phyloP scores from a whole-genome alignment of 2,113 vertebrate genomes.

The Pogonocichla stellata region DNA sequence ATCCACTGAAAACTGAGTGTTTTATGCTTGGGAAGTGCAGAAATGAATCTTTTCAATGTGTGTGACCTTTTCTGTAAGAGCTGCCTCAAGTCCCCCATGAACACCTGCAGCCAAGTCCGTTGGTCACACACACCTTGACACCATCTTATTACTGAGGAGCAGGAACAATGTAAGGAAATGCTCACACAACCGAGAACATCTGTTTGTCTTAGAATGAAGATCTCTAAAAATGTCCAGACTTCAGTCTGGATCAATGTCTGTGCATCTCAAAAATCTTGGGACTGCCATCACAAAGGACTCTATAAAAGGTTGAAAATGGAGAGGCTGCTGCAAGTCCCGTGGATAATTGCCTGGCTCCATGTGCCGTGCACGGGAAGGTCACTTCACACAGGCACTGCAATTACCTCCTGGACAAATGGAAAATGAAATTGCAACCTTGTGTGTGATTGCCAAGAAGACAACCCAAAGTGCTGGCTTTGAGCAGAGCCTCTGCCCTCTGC shows the following conservation, averaged over 20 bases:
- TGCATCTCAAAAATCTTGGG: not conserved
- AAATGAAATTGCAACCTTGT: constrained; percentile 5
- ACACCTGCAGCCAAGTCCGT: not conserved
- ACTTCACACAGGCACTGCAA: not conserved
- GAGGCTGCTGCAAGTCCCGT: not conserved
- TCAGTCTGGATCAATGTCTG: not conserved
- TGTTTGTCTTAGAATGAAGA: not conserved
- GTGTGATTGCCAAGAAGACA: not conserved
- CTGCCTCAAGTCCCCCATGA: not conserved
- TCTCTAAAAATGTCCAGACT: not conserved
- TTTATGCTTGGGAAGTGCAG: not conserved
- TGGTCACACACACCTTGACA: not conserved
- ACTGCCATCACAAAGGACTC: not conserved
- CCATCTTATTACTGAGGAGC: not conserved
- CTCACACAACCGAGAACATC: not conserved
- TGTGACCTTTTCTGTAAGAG: not conserved
- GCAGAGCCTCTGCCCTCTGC: not conserved
- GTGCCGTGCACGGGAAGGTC: not conserved
- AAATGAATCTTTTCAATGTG: not conserved
- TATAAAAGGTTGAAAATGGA: not conserved
- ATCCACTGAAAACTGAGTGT: not conserved
- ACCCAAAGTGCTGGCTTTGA: not conserved
- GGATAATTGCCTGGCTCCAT: not conserved
- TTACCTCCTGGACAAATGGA: not conserved
- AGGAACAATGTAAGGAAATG: not conserved